A percentile compares a stretch with the other conserved stretches of the same genome.
Evolutionary conservation across 1,140 invertebrate genomes (phyloP).

Genomic region (Pomacea maculata): DNA sequence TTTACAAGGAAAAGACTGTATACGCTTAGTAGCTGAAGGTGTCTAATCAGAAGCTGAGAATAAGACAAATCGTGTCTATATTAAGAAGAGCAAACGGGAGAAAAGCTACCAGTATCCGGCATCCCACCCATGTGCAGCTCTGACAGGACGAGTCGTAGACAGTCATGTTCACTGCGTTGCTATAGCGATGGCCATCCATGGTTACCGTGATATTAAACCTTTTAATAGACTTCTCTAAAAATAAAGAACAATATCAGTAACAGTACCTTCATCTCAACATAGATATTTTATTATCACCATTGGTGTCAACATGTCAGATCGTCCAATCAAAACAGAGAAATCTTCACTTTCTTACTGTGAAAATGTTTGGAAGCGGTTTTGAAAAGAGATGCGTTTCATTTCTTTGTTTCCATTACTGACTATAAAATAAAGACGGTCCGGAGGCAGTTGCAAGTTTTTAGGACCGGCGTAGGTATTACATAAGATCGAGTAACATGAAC

Average conservation of each 20-base stretch:
- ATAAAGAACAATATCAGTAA: neutral
- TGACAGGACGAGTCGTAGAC: constrained; percentile 2
- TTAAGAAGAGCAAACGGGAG: neutral
- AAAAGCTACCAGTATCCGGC: neutral
- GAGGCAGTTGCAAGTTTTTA: too few relatives aligned
- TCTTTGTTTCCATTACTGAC: too few relatives aligned
- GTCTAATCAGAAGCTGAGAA: neutral
- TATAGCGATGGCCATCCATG: neutral
- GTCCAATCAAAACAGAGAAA: too few relatives aligned
- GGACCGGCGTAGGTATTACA: too few relatives aligned
- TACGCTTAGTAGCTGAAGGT: neutral
- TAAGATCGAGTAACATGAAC: too few relatives aligned
- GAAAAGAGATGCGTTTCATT: too few relatives aligned
- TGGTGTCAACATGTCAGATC: too few relatives aligned
- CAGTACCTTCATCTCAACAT: neutral
- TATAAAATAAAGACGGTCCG: too few relatives aligned
- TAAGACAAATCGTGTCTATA: neutral
- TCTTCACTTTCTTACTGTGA: too few relatives aligned
- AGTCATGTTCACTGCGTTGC: neutral
- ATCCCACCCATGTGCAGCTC: neutral
- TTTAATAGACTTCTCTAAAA: neutral
- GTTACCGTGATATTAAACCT: neutral
- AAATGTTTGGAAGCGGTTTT: too few relatives aligned
- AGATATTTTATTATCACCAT: too few relatives aligned
- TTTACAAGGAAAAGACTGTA: neutral